Base-by-base conservation (phyloP, 1,140 invertebrate species). In the Neotoxoptera formosana region DNA sequence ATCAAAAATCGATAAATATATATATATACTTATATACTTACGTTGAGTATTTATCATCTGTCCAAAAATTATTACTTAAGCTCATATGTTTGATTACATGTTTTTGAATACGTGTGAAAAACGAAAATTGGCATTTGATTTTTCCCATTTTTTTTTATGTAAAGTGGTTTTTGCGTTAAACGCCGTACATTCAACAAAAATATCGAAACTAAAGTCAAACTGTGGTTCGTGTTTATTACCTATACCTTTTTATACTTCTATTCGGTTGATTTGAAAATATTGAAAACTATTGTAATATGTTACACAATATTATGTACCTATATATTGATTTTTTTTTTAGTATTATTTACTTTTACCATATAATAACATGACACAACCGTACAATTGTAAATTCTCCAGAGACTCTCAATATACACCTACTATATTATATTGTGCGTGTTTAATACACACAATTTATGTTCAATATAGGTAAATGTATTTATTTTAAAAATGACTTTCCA, bases 41-140 rank as follows among this genome's bases (percentile, higher is more conserved):
- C 88, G 53, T 11, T 14, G 88, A 90, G 17, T 60, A 90, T 60
- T 90, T 90, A 23, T 90, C 14, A n/a, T 90, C n/a, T 23, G 34
- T 90, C 53, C 21, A 60, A 90, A 90, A 90, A 17, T 60, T 41
- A 60, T 60, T 90, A 41, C 36, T 60, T 8, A 90, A 90, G 1
- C 3, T 60, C 25, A 30, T 30, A 41, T 60, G 9, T 41, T 30
- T 60, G 0, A 60, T 0, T 60, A 90, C 48, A 25, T 36, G 9
- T 88, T 53, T 53, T 3, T 36, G 2, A 14, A 56, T 30, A 30
- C 30, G 9, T 34, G 1, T 14, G 3, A 25, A 14, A 56, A 7
- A 53, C 2, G 8, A 56, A 36, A 53, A 89, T 25, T 53, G 21
- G 21, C 20, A 56, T 23, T 53, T 34, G 8, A 34, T 53, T 53